Percentiles rank a stretch among this genome's conserved stretches.
These are phyloP conservation scores for Neomonachus schauinslandi DNA, from an alignment of 2,113 vertebrate species.

Conservation along the genomic window DNA sequence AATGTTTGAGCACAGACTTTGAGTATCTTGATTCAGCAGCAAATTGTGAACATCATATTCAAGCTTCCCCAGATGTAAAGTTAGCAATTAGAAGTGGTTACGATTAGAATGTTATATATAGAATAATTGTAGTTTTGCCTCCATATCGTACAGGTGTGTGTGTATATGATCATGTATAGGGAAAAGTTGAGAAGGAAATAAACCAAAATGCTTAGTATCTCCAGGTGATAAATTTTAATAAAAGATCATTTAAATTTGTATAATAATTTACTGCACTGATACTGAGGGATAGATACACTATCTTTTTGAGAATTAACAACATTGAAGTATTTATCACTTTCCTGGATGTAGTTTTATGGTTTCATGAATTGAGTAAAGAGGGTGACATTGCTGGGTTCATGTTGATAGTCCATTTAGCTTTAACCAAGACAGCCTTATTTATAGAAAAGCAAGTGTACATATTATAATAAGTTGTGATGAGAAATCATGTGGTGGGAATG, in stretches of 20 bases:
- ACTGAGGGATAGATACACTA: background rate
- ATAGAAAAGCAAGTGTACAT: background rate
- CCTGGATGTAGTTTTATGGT: background rate
- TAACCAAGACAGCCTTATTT: background rate
- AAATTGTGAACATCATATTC: background rate
- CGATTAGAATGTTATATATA: background rate
- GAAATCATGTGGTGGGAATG: background rate
- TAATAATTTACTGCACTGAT: background rate
- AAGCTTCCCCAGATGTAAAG: background rate
- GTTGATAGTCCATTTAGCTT: background rate
- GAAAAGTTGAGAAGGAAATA: background rate
- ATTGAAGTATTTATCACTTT: background rate
- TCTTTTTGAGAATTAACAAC: background rate
- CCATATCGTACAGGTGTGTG: background rate
- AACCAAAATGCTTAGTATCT: background rate
- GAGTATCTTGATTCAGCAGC: background rate
- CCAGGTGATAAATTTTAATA: constrained; percentile 2
- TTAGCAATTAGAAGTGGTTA: background rate
- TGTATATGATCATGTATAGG: background rate
- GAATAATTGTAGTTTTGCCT: background rate
- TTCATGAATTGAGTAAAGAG: background rate
- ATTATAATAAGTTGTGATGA: background rate
- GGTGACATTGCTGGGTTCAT: background rate
- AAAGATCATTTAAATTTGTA: background rate
- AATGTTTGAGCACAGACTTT: constrained; percentile 30